Base-by-base conservation (phyloP, 2,888 invertebrate species). In the Scaptomyza parva region DNA sequence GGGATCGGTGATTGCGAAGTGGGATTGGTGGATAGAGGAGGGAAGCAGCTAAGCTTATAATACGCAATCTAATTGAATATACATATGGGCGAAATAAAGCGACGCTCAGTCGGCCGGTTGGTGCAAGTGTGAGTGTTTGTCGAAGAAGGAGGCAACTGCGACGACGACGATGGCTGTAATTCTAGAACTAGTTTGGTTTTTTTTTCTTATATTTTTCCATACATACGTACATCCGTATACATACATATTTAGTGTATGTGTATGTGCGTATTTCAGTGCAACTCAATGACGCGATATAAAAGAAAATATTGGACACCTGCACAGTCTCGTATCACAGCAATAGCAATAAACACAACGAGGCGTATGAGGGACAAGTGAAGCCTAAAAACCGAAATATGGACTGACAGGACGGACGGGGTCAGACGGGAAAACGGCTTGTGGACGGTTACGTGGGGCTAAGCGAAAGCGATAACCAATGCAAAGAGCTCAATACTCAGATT, bases 271-370 rank as follows among this genome's bases (percentile, higher is more conserved):
- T 67, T 64, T 62, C 45, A 74, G 50, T 61, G 64, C 61, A 75
- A 63, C 65, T 76, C 86, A 75, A 84, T 85, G 85, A 86, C 85
- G 85, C 78, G 73, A 76, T 86, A 78, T 92, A 88, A 89, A 89
- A 87, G 80, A 86, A 85, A 87, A 87, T 88, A 89, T 88, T 89
- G 88, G 88, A 89, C 89, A 90, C 90, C 88, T 88, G 88, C 88
- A 89, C 82, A 87, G 86, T 88, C 80, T 88, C 84, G 80, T 70
- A 81, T 83, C 77, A 70, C 75, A 70, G 70, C 76, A 74, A 75
- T 55, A 74, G 69, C 76, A 80, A 73, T 76, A 76, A 74, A 57
- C 54, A 33, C 59, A 61, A 61, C 53, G 72, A 66, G 68, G 67
- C 61, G 78, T 69, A 71, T 78, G 82, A 79, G 84, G 82, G 78